Base-by-base conservation (phyloP, 2,113 vertebrate genomes). In the Dendrocopos noguchii region DNA sequence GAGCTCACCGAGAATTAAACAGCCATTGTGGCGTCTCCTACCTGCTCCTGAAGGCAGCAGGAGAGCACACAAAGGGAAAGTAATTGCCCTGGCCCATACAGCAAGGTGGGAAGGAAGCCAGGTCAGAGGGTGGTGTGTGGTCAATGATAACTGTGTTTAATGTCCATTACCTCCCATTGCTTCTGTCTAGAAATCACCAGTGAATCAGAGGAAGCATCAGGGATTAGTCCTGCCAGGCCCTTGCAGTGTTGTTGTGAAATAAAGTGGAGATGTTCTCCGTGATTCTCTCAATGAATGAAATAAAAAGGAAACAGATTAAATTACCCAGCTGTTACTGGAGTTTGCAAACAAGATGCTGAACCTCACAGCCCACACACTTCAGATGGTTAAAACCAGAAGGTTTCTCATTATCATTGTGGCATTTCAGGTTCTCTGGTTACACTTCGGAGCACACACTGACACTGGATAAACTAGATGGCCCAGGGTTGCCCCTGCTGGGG, bases 21-120 rank as follows among this genome's bases (percentile, higher is more conserved):
- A 44, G 61, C 34, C 47, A 6, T 2, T 4, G 47, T 17, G 5
- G 2, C 0, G 0, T 6, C 63, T 18, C 29, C 11, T 10, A 10
- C 2, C 15, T 4, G 28, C 28, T 29, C 12, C 50, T 52, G 85
- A 14, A 80, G 79, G 85, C 2, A 79, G 74, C 71, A 20, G 22
- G 2, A 1, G 31, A 2, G 28, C 0, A 27, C 39, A 27, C 39
- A 27, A 6, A 44, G 31, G 34, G 55, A 46, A 42, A 4, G 33
- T 12, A 10, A 46, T 3, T 15, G 57, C 8, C 10, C 61, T 25
- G 21, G 25, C 28, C 60, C 46, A 5, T 16, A 2, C 65, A 53
- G 63, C 59, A 39, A 64, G 61, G 57, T 22, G 59, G 24, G 2
- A 31, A 60, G 59, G 50, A 81, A 22, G 21, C 34, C 0, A 1